Conservation (phyloP, 1,140 invertebrate genomes). For the Pseudomyrmex flavicornis region DNA sequence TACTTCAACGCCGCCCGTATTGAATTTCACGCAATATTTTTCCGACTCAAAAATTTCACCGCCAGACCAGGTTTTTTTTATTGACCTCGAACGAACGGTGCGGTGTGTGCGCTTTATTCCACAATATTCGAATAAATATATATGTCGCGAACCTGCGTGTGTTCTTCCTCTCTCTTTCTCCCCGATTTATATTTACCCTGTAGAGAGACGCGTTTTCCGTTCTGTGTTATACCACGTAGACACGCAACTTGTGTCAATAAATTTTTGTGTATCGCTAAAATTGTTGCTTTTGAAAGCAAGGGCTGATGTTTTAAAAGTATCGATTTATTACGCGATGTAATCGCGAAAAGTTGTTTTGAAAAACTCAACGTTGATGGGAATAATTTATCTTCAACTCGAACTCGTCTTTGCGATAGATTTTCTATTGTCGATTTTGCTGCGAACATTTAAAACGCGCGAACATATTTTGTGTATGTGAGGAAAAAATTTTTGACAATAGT, state of each 20-base stretch:
- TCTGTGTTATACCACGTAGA: not conserved
- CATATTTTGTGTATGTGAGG: not conserved
- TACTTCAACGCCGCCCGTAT: conserved; percentile 82
- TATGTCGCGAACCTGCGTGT: not conserved
- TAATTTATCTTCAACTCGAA: not conserved
- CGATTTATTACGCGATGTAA: not conserved
- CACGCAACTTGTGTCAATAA: not conserved
- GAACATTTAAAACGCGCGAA: not conserved
- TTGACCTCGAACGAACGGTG: not conserved
- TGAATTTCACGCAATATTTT: conserved; percentile 85
- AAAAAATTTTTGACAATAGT: not conserved
- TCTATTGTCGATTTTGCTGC: not conserved
- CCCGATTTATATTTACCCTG: not conserved
- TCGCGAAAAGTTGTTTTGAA: not conserved
- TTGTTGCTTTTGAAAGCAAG: not conserved
- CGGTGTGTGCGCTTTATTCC: not conserved
- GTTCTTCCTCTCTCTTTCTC: too few species aligned
- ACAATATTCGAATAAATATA: conserved; percentile 34
- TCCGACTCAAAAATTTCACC: conserved; percentile 76
- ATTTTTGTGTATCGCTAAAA: conserved; percentile 8
- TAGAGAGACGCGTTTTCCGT: not conserved
- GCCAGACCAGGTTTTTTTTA: conserved; percentile 28
- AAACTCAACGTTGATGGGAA: not conserved
- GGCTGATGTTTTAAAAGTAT: not conserved
- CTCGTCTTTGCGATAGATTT: not conserved